Evolutionary conservation across 1,140 invertebrate species (phyloP).

Genomic region (Diprion similis): DNA sequence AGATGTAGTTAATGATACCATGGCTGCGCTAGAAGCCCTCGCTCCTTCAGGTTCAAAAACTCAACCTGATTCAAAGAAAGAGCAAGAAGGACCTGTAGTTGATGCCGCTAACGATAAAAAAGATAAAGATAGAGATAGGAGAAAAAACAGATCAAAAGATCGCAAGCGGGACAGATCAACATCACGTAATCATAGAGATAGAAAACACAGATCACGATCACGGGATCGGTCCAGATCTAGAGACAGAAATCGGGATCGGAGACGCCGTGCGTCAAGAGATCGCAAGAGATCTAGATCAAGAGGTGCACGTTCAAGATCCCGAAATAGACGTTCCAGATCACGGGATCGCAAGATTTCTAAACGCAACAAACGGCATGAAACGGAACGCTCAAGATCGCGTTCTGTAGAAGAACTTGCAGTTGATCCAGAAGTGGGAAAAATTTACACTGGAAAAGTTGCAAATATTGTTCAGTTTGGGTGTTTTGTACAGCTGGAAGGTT

Average conservation of each 20-base stretch:
- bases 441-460: slow-evolving; percentile 93
- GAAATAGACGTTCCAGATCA: slow-evolving; percentile 26
- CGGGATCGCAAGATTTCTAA: slow-evolving; percentile 32
- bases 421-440: slow-evolving; percentile 69
- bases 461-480: slow-evolving; percentile 98
- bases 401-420: slow-evolving; percentile 51
- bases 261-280: slow-evolving; percentile 9
- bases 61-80: slow-evolving; percentile 23
- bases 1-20: slow-evolving; percentile 78
- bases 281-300: background rate
- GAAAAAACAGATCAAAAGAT: slow-evolving; percentile 49
- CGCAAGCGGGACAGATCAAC: slow-evolving; percentile 48
- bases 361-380: slow-evolving; percentile 30
- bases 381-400: slow-evolving; percentile 39
- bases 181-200: slow-evolving; percentile 51
- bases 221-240: slow-evolving; percentile 35
- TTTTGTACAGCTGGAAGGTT: slow-evolving; percentile 94
- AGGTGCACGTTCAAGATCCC: slow-evolving; percentile 12
- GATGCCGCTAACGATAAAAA: slow-evolving; percentile 28
- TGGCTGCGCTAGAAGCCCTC: slow-evolving; percentile 89
- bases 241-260: slow-evolving; percentile 17
- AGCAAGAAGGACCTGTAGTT: background rate
- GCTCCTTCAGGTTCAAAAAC: slow-evolving; percentile 67
- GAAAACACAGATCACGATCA: slow-evolving; percentile 43
- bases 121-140: slow-evolving; percentile 34